Base-by-base conservation (phyloP, 2,113 vertebrate genomes). In the Equus przewalskii region DNA sequence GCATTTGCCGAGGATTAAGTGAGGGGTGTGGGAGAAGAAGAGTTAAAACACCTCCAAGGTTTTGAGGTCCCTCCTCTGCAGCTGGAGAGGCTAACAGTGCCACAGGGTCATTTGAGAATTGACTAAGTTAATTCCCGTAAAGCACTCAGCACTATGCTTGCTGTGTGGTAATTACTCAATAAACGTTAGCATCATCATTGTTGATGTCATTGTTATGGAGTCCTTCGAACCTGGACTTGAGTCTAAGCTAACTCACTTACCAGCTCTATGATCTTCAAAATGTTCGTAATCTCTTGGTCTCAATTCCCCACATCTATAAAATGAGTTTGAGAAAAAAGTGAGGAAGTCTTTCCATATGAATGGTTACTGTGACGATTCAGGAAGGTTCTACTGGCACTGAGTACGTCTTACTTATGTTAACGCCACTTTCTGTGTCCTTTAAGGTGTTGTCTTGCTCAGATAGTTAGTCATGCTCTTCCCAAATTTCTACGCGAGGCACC, bases 401-500 rank as follows among this genome's bases (percentile, higher is more conserved):
- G 46, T 15, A 18, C 44, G 44, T 14, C 28, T 30, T 6, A 6
- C 26, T 65, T 7, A 3, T 10, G 0, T 1, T 22, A 12, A 6
- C 30, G 2, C 26, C 4, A 8, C 9, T 16, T 6, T 18, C 3
- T 1, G 16, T 0, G 16, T 5, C 36, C 64, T 36, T 36, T 15
- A 10, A 2, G 22, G 1, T 0, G 0, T 51, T 5, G 1, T 15
- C 46, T 10, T n/a, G 2, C 8, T 56, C 54, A n/a, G 24, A 7
- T 7, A 16, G 3, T 30, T 10, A 7, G 28, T 22, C 2, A 0
- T 0, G 26, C 13, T 33, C n/a, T 41, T 12, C 21, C 44, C 14
- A 0, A 1, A 51, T 12, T 16, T n/a, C n/a, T 10, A 5, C 0
- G 0, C 1, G n/a, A 21, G 28, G 65, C 14, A 0, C 15, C 30